Evolutionary conservation across 23 tunicate species (phyloP), one percentile per base, ranked within the genome.

Genomic region (Trididemnum clinides): DNA sequence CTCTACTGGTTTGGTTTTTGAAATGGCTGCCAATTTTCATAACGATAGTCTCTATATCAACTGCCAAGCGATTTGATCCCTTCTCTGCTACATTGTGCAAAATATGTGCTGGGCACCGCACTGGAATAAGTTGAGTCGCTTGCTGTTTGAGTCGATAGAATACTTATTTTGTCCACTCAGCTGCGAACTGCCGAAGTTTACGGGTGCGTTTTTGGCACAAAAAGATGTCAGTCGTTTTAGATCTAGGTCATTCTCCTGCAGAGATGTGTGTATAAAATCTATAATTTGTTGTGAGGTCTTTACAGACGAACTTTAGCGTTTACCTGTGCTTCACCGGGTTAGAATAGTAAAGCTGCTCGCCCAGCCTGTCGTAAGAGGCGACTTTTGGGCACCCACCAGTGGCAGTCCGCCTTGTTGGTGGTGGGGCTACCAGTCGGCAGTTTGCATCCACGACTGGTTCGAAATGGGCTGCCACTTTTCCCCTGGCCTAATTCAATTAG

Each of bases 161-260:
- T 25, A 84, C 84, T 84, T 84, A 81, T 71, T 84, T 84, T 71
- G 77, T 70, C 81, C 81, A 70, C 37, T 84, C 18, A 72, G 33
- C 64, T 84, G 88, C n/a, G 66, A 84, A 21, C 84, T 34, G 21
- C 84, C 84, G 72, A 84, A 84, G 29, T 84, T 84, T n/a, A n/a
- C n/a, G n/a, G n/a, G n/a, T n/a, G 88, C 84, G 72, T 75, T 84
- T 28, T 84, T 65, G 64, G 88, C 83, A 84, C 64, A 84, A 84
- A n/a, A 81, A 32, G 27, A 73, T 36, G 57, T 37, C 54, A 73
- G 80, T 25, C 50, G 66, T 78, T 78, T 57, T 35, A 78, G 21
- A 20, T 57, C 83, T 51, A 78, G 39, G 83, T 35, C 83, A 29
- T 51, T 78, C 85, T 64, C 85, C 28, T 81, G 74, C 57, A 81